Evolutionary conservation across 2,113 vertebrate genomes (phyloP).

Genomic region (Macquaria australasica): DNA sequence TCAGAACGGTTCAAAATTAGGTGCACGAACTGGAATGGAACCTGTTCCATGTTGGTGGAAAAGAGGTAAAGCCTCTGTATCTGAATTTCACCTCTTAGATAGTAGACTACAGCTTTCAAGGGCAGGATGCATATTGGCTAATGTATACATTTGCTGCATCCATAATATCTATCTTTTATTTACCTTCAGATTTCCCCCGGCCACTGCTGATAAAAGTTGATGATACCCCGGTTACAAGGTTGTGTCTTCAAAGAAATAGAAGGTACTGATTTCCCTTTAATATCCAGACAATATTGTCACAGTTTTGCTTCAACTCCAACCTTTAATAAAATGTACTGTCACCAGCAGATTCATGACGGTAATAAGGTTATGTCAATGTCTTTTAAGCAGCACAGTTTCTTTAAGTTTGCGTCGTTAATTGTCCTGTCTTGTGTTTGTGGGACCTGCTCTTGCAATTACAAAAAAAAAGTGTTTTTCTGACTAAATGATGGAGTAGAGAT

Average conservation of each 20-base stretch:
- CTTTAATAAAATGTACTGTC: neutral
- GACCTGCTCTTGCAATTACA: neutral
- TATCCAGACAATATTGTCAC: conserved; percentile 3
- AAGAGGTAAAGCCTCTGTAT: neutral
- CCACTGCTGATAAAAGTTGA: neutral
- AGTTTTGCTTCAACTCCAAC: conserved; percentile 1
- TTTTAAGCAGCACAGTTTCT: neutral
- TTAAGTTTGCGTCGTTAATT: neutral
- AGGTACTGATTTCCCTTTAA: neutral
- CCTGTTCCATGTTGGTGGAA: too few species aligned
- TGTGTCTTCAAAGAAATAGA: conserved; percentile 2
- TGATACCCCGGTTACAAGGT: neutral
- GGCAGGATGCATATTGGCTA: neutral
- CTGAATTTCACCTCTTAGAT: neutral
- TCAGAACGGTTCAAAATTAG: too few species aligned
- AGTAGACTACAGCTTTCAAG: neutral
- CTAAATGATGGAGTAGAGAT: conserved; percentile 1
- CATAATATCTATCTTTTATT: neutral
- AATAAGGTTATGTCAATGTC: neutral
- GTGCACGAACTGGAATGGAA: too few species aligned
- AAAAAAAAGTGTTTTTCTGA: neutral
- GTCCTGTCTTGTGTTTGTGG: conserved; percentile 1
- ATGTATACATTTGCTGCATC: neutral
- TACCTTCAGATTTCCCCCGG: neutral
- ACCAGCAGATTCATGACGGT: neutral